Conservation (phyloP, 2,888 invertebrate species). For the Hypomecis atomaria region DNA sequence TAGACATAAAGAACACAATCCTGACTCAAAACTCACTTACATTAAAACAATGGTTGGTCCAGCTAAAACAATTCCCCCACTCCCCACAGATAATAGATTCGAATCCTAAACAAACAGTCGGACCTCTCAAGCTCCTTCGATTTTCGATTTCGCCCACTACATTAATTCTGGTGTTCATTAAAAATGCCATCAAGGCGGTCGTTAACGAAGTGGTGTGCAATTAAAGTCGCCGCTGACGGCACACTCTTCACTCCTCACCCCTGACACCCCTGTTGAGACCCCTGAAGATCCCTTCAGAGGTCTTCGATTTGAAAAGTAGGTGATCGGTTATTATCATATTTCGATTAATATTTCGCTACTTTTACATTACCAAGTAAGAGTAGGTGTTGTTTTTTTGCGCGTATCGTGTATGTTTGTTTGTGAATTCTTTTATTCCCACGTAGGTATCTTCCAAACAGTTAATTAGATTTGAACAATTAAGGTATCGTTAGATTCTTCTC, state of each 20-base stretch:
- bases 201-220: conserved; percentile 84
- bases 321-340: conserved; percentile 59
- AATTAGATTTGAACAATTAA: too few relatives aligned
- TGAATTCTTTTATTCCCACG: too few relatives aligned
- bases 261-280: conserved; percentile 66
- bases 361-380: too few relatives aligned
- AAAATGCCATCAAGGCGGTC: conserved; percentile 83
- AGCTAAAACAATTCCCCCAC: conserved; percentile 43
- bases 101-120: conserved; percentile 82
- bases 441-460: too few relatives aligned
- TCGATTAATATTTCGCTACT: conserved; percentile 17
- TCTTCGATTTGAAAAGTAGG: conserved; percentile 76
- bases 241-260: conserved; percentile 58
- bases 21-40: too few relatives aligned
- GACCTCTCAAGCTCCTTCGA: conserved; percentile 66
- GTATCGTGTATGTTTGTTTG: too few relatives aligned
- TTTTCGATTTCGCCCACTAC: conserved; percentile 83
- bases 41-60: conserved; percentile 8
- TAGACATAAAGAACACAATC: too few relatives aligned
- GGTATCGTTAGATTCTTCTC: too few relatives aligned
- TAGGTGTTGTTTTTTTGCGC: too few relatives aligned
- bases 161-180: conserved; percentile 84
- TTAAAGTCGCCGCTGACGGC: conserved; percentile 84
- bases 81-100: conserved; percentile 58
- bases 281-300: conserved; percentile 55